Evolutionary conservation across 2,113 vertebrate genomes (phyloP).

Genomic region (Formicarius rufipectus): DNA sequence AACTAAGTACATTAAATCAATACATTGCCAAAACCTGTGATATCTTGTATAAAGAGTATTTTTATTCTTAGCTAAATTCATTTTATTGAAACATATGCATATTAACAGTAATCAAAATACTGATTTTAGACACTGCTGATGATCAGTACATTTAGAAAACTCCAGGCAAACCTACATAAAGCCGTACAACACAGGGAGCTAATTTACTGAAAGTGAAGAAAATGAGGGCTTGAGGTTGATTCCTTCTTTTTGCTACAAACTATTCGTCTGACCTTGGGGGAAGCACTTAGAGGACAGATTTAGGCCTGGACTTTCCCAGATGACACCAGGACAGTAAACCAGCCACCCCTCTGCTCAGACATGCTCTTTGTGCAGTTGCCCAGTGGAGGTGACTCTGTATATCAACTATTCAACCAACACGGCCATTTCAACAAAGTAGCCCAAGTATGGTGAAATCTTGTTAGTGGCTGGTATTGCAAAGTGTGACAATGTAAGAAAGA

Average conservation of each 20-base stretch:
- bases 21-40: constrained; percentile 70
- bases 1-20: constrained; percentile 74
- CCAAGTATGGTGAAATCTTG: not conserved
- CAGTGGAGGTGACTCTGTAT: not conserved
- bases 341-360: not conserved
- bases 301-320: not conserved
- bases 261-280: not conserved
- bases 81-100: constrained; percentile 35
- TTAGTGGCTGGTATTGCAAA: not conserved
- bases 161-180: not conserved
- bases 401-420: rapidly evolving
- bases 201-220: not conserved
- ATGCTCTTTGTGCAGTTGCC: rapidly evolving
- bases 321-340: not conserved
- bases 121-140: not conserved
- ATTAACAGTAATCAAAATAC: constrained; percentile 27
- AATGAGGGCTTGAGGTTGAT: not conserved
- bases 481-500: not conserved
- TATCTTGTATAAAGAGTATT: constrained; percentile 68
- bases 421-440: not conserved
- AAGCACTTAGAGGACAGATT: not conserved
- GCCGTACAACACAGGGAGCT: not conserved
- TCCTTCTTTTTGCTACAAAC: not conserved
- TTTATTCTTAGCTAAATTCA: constrained; percentile 52
- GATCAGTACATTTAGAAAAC: not conserved